Evolutionary conservation across 2,888 invertebrate species (phyloP), one percentile per base, ranked within the genome.

Genomic region (Tetheella fluctuosa): DNA sequence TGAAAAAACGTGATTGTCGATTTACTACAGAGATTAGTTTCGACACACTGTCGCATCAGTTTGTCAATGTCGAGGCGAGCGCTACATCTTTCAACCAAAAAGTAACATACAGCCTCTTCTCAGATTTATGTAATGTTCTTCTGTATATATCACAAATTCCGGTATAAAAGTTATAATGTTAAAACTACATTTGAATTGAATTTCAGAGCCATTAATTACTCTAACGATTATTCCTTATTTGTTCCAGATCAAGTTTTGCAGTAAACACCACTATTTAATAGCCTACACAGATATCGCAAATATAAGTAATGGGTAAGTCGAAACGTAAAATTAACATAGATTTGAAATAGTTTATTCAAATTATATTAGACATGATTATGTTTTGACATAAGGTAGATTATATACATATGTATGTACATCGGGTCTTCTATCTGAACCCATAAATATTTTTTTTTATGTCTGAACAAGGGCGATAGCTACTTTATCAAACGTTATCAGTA

Each of bases 241-340:
- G 69, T 77, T 78, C 25, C 80, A 78, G 79, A 59, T 64, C 59
- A 62, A 68, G 59, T 60, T 54, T 59, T 59, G 64, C 59, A 60
- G 61, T 63, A 70, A 68, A 64, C 62, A 60, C 61, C 58, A 64
- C 34, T 59, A 67, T 65, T 48, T 48, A 17, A 48, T 48, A 20
- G 42, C 17, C 42, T 20, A 20, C 20, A 20, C n/a, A 39, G 39
- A 8, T 15, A 17, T 61, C 57, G 59, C 58, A 54, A 66, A 58
- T 69, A n/a, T n/a, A n/a, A n/a, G n/a, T n/a, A 73, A 79, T 79
- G 79, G 72, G 80, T 79, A 66, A 79, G 79, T 72, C 65, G 23
- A 42, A 42, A 42, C 48, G 34, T 39, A 23, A 7, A n/a, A 52
- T 30, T 53, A 54, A 12, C 58, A 52, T 25, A n/a, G 39, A 28